Percentiles rank a stretch among this genome's conserved stretches.
Evolutionary conservation across 2,797 vertebrate genomes (phyloP).

Genomic region (Todus mexicanus): DNA sequence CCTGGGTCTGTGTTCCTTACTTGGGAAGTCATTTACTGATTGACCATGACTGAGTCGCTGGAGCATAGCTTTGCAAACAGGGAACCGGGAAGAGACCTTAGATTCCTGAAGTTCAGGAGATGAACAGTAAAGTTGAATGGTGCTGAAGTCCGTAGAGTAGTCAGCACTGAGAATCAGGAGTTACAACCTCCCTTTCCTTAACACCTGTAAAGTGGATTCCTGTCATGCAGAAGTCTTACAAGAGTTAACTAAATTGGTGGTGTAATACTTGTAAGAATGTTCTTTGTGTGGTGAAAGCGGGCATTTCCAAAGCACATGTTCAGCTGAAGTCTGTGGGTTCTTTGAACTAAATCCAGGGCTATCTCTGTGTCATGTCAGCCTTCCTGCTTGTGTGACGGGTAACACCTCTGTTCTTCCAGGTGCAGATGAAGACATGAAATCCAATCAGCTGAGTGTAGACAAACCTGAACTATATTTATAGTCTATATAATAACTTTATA

Average conservation of each 20-base stretch:
- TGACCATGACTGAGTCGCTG: not conserved
- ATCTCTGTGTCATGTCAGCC: not conserved
- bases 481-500: not conserved
- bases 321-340: not conserved
- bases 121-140: not conserved
- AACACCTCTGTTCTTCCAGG: not conserved
- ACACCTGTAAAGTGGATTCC: not conserved
- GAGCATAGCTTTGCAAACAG: not conserved
- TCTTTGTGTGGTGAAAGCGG: rapidly evolving
- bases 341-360: not conserved
- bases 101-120: rapidly evolving
- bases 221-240: rapidly evolving
- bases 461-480: not conserved
- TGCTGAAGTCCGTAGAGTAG: not conserved
- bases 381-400: not conserved
- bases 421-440: not conserved
- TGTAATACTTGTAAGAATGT: not conserved
- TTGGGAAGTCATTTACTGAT: not conserved
- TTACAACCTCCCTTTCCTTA: not conserved
- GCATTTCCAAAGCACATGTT: not conserved
- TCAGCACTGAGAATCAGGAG: not conserved
- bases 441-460: not conserved
- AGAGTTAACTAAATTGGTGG: rapidly evolving
- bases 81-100: not conserved
- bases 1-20: not conserved